A percentile compares a stretch with the other conserved stretches of the same genome.
Evolutionary conservation across 2,888 invertebrate species (phyloP).

Genomic region (Mactromeris polynyma): DNA sequence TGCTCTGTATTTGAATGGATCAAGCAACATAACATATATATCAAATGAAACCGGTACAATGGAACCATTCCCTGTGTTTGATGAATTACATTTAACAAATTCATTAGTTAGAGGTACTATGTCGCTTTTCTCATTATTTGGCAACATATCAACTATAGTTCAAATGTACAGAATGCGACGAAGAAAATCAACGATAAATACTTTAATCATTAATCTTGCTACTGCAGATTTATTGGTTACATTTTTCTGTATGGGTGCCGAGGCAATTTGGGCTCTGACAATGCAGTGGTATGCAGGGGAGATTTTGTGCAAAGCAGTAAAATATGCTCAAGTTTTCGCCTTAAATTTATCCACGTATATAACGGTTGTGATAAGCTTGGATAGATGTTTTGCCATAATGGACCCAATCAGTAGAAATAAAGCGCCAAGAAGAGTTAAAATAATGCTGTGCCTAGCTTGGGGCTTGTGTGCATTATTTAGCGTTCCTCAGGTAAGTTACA

Average conservation of each 20-base stretch:
- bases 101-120: conserved; percentile 91
- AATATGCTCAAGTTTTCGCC: conserved; percentile 93
- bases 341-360: conserved; percentile 94
- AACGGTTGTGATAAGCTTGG: conserved; percentile 93
- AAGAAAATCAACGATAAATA: conserved; percentile 89
- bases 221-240: conserved; percentile 94
- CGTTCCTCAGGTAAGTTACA: conserved; percentile 92
- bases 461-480: conserved; percentile 92
- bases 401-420: conserved; percentile 90
- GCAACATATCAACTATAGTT: conserved; percentile 92
- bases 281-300: conserved; percentile 94
- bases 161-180: conserved; percentile 90
- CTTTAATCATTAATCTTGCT: conserved; percentile 93
- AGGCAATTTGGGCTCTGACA: conserved; percentile 93
- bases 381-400: conserved; percentile 92
- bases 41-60: background rate
- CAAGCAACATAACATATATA: background rate
- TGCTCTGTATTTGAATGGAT: background rate
- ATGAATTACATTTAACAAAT: conserved; percentile 90
- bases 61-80: conserved; percentile 89
- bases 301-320: conserved; percentile 92
- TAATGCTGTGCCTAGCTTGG: conserved; percentile 91
- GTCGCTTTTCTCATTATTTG: conserved; percentile 92
- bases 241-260: conserved; percentile 93
- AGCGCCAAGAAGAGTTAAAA: conserved; percentile 90